phyloP scores from a whole-genome alignment of 2,113 vertebrate species.

The Montifringilla adamsi region DNA sequence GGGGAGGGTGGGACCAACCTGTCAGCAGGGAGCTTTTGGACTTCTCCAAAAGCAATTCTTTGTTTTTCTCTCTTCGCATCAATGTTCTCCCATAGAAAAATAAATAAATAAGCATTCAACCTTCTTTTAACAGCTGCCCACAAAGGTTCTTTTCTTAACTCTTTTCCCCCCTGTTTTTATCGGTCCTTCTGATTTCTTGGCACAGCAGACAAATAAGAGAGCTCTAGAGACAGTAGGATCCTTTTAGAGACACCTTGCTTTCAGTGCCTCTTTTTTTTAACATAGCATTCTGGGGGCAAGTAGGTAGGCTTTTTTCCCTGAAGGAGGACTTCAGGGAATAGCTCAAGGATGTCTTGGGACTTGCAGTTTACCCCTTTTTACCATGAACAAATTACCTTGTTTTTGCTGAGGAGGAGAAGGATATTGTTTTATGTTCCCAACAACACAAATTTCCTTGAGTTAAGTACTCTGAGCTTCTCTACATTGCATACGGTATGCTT shows the following conservation, averaged over 20 bases:
- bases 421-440: not conserved
- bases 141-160: slow-evolving; percentile 71
- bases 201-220: slow-evolving; percentile 26
- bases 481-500: not conserved
- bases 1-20: slow-evolving; percentile 43
- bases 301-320: not conserved
- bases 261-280: not conserved
- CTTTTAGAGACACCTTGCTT: not conserved
- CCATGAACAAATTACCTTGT: not conserved
- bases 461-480: not conserved
- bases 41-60: slow-evolving; percentile 62
- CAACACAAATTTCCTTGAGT: not conserved
- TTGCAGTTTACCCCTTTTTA: not conserved
- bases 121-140: slow-evolving; percentile 66
- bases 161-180: not conserved
- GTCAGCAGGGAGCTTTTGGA: slow-evolving; percentile 70
- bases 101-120: not conserved
- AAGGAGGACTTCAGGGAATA: not conserved
- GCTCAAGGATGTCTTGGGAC: not conserved
- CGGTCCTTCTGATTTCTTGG: slow-evolving; percentile 56
- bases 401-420: not conserved
- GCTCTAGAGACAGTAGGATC: slow-evolving; percentile 23
- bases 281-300: not conserved
- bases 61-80: slow-evolving; percentile 20
- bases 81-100: slow-evolving; percentile 30